These are phyloP conservation scores for Heliconius erato DNA, from an alignment of 2,888 invertebrate species.

Conservation along the genomic window DNA sequence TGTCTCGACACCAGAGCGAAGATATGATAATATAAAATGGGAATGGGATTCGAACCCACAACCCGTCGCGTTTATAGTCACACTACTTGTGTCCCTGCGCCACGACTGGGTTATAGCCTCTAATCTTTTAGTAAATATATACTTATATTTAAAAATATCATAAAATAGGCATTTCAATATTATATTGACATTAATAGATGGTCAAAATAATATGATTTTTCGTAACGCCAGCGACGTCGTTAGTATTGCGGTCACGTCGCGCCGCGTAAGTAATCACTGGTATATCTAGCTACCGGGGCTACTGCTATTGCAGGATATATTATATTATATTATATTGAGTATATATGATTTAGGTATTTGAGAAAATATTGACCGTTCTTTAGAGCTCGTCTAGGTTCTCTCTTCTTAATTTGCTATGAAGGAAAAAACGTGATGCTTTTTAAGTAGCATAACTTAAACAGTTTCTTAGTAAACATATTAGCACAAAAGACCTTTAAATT, in stretches of 20 bases:
- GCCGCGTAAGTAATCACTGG: conserved; percentile 65
- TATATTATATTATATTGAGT: neutral
- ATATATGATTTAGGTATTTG: neutral
- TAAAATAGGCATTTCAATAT: neutral
- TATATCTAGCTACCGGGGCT: conserved; percentile 69
- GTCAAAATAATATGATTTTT: conserved; percentile 52
- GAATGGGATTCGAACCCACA: neutral
- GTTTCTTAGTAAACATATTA: no score
- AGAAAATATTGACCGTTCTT: neutral
- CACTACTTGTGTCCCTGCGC: no score
- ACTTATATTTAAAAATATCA: neutral
- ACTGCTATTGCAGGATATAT: conserved; percentile 46
- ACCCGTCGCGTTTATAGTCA: neutral
- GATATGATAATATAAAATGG: no score
- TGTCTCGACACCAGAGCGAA: no score
- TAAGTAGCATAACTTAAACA: no score
- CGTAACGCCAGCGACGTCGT: conserved; percentile 49
- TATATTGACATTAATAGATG: conserved; percentile 24
- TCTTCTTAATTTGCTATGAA: no score
- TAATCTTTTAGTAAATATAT: neutral
- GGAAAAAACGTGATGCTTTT: no score
- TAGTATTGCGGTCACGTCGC: conserved; percentile 66
- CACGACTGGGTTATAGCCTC: no score
- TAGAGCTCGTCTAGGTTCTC: no score
- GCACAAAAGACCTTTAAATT: no score